Evolutionary conservation across 2,113 vertebrate species (phyloP).

Genomic region (Cichladusa arquata): DNA sequence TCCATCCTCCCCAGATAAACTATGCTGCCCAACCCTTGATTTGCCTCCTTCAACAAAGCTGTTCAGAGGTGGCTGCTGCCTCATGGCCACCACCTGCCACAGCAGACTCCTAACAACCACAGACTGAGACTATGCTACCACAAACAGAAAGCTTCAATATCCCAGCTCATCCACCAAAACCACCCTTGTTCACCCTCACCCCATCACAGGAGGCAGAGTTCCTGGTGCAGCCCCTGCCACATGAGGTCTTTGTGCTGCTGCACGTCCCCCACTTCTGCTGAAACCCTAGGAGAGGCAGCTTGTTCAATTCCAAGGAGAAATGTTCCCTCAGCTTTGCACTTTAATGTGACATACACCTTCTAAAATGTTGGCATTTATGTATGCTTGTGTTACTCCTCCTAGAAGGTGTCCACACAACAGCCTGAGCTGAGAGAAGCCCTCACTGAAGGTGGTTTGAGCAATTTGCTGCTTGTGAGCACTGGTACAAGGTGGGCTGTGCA

Average conservation of each 20-base stretch:
- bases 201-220: neutral
- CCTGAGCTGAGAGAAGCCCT: neutral
- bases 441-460: neutral
- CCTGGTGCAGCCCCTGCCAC: neutral
- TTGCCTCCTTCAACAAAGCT: neutral
- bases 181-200: neutral
- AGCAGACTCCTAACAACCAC: neutral
- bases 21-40: neutral
- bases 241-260: neutral
- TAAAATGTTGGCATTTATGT: neutral
- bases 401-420: neutral
- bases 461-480: neutral
- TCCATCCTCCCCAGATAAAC: neutral
- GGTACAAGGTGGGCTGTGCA: neutral
- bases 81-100: neutral
- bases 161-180: neutral
- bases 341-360: neutral
- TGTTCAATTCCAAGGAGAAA: neutral
- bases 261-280: neutral
- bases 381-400: neutral
- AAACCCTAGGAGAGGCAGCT: neutral
- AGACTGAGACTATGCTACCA: accelerated
- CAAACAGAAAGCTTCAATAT: neutral
- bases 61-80: neutral
- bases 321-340: neutral